Conservation (phyloP, 2,888 invertebrate species). For the Agrochola litura region DNA sequence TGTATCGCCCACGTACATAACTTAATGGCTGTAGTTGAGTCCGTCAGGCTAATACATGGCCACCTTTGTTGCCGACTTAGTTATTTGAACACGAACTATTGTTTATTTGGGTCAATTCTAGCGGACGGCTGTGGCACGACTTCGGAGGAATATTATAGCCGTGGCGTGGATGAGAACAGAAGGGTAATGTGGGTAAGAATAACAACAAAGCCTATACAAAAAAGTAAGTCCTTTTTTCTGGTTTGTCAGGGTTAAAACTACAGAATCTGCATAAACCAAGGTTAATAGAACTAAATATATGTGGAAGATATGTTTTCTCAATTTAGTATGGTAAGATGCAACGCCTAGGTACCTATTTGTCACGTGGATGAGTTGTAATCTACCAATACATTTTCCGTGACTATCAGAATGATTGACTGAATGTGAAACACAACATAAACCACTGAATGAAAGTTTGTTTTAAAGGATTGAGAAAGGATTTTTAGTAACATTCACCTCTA, state of each 20-base stretch:
- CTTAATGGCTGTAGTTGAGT: constrained; percentile 40
- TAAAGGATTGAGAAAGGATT: not conserved
- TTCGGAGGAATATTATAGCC: constrained; percentile 69
- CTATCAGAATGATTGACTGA: not conserved
- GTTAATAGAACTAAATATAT: not conserved
- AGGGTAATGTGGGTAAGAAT: constrained; percentile 4
- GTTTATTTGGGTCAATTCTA: constrained; percentile 78
- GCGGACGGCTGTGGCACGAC: constrained; percentile 59
- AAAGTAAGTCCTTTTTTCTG: not conserved
- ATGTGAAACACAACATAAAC: not conserved
- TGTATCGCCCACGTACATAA: constrained; percentile 26
- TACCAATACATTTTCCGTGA: not conserved
- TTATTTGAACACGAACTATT: constrained; percentile 66
- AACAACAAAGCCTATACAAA: not conserved
- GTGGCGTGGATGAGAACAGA: constrained; percentile 21
- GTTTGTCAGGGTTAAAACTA: not conserved
- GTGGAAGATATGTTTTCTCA: not conserved
- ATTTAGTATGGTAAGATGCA: not conserved
- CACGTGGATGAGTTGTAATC: not conserved
- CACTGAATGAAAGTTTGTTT: not conserved
- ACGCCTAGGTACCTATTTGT: not conserved
- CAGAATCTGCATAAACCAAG: not conserved
- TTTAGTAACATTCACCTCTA: not conserved
- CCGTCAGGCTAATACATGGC: constrained; percentile 49
- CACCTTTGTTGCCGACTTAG: constrained; percentile 59